Conservation (phyloP, 2,888 invertebrate genomes). For the Drosophila putrida region DNA sequence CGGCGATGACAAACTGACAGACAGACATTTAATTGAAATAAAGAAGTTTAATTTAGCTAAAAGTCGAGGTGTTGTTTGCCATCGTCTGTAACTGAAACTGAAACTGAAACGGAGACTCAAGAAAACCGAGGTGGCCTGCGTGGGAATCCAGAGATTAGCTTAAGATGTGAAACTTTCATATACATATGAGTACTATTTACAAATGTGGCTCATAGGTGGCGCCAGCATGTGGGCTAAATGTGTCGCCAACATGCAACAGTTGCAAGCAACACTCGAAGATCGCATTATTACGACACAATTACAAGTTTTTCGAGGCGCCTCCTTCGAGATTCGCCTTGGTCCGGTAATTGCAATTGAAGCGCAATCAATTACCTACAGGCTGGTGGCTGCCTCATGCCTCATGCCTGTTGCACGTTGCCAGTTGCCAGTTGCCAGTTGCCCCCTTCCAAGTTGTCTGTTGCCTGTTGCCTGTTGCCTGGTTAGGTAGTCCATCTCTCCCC, state of each 20-base stretch:
- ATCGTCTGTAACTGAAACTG: constrained; percentile 29
- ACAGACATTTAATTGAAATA: constrained; percentile 74
- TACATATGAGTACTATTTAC: constrained; percentile 13
- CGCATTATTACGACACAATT: constrained; percentile 78
- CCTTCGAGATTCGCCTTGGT: constrained; percentile 37
- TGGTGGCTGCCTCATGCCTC: constrained; percentile 69
- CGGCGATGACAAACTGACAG: constrained; percentile 73
- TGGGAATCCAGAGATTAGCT: constrained; percentile 64
- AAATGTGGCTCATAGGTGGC: constrained; percentile 61
- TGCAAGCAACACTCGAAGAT: constrained; percentile 36
- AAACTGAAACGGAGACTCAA: too few species aligned
- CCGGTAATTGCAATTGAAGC: constrained; percentile 80
- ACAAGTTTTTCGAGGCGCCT: constrained; percentile 60
- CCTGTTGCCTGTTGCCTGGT: constrained; percentile 10
- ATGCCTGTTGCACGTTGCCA: constrained; percentile 6
- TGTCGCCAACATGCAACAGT: constrained; percentile 57
- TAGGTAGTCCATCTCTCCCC: constrained; percentile 31
- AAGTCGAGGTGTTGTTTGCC: constrained; percentile 65
- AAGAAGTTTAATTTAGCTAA: constrained; percentile 77
- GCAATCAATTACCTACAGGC: constrained; percentile 83
- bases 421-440: not conserved
- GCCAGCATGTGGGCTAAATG: constrained; percentile 66
- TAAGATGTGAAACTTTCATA: constrained; percentile 10
- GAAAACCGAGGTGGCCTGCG: constrained; percentile 52
- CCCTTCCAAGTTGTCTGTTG: not conserved